A percentile compares a stretch with the other conserved stretches of the same genome.
These are phyloP conservation scores for Trididemnum clinides DNA, from an alignment of 23 tunicate genomes.

Conservation along the genomic window DNA sequence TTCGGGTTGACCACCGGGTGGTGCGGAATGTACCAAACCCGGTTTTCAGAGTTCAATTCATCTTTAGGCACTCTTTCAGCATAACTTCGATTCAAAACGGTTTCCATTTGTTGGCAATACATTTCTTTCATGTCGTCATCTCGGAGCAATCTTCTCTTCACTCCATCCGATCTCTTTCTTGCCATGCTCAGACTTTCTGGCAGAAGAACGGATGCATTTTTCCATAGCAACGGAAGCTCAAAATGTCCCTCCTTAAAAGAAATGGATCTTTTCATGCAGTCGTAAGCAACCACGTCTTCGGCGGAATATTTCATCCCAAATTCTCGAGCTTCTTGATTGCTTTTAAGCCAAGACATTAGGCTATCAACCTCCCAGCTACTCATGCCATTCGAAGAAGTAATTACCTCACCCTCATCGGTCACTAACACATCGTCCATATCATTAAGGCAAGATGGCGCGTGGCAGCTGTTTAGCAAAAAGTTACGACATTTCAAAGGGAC, in stretches of 20 bases:
- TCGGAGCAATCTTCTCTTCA: background rate
- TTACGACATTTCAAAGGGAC: background rate
- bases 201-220: background rate
- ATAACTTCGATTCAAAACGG: background rate
- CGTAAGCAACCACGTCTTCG: slow-evolving; percentile 11
- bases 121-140: background rate
- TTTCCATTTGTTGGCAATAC: background rate
- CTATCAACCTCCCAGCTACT: background rate
- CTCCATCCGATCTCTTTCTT: background rate
- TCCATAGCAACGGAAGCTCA: slow-evolving; percentile 6
- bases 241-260: background rate
- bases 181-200: slow-evolving; percentile 16
- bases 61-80: background rate
- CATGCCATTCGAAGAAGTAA: background rate
- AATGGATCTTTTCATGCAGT: background rate
- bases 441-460: background rate
- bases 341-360: background rate
- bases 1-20: slow-evolving; percentile 7
- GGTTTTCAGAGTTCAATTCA: background rate
- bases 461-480: background rate
- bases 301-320: background rate
- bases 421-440: background rate
- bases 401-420: slow-evolving; percentile 14
- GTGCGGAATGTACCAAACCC: background rate
- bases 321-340: background rate